Conservation (phyloP, 2,797 vertebrate species). For the Pseudomugil tenellus region DNA sequence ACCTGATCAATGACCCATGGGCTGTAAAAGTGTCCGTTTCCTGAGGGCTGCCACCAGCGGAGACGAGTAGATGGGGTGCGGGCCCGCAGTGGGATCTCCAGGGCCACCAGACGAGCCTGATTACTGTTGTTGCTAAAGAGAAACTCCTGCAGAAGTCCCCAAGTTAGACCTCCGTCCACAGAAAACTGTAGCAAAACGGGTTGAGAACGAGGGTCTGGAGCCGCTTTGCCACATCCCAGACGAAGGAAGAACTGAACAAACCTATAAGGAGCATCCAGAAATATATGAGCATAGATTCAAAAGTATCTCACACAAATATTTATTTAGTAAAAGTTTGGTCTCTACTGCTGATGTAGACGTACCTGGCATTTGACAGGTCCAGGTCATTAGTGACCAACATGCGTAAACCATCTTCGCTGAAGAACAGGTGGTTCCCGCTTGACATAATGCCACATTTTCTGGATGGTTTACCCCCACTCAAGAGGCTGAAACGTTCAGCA, state of each 20-base stretch:
- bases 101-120: slow-evolving; percentile 91
- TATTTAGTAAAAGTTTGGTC: slow-evolving; percentile 26
- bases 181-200: slow-evolving; percentile 96
- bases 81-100: slow-evolving; percentile 93
- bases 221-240: slow-evolving; percentile 94
- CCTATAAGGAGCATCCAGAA: slow-evolving; percentile 68
- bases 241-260: slow-evolving; percentile 99
- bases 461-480: slow-evolving; percentile 96
- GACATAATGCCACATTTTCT: slow-evolving; percentile 98
- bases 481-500: slow-evolving; percentile 88
- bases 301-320: neutral
- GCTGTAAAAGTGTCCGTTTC: slow-evolving; percentile 95
- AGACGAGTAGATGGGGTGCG: slow-evolving; percentile 89
- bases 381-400: slow-evolving; percentile 95
- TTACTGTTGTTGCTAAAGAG: slow-evolving; percentile 98
- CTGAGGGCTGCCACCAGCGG: slow-evolving; percentile 98
- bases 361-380: slow-evolving; percentile 96
- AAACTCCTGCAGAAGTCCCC: slow-evolving; percentile 96
- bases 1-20: slow-evolving; percentile 99
- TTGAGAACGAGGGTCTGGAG: slow-evolving; percentile 95
- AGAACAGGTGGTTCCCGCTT: slow-evolving; percentile 97
- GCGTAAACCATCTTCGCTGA: slow-evolving; percentile 95
- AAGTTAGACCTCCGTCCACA: slow-evolving; percentile 91
- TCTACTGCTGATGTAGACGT: slow-evolving; percentile 45
- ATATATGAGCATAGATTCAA: neutral